These are phyloP conservation scores for Eutrigla gurnardus DNA, from an alignment of 2,797 vertebrate species.

Conservation along the genomic window DNA sequence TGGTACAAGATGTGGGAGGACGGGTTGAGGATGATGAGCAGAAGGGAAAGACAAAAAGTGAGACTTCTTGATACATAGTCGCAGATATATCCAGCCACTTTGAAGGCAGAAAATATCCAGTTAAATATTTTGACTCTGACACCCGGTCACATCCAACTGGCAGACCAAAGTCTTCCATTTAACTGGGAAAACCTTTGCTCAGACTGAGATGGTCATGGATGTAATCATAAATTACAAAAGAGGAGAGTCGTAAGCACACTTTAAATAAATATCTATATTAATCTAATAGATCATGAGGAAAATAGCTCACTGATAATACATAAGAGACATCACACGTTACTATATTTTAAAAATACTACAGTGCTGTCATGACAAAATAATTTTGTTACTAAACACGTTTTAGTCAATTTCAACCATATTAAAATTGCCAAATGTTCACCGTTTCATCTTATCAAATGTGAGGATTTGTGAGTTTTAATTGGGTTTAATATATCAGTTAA, in stretches of 20 bases:
- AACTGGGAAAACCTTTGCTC: conserved; percentile 18
- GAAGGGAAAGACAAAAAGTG: background rate
- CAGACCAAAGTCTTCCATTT: background rate
- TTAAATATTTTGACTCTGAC: background rate
- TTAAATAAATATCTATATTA: conserved; percentile 11
- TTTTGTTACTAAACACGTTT: background rate
- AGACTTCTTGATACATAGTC: background rate
- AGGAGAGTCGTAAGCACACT: conserved; percentile 1
- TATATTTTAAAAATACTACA: background rate
- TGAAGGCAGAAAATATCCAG: background rate
- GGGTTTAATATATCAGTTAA: background rate
- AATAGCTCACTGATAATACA: background rate
- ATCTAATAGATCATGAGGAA: background rate
- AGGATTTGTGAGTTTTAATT: background rate
- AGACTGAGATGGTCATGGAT: background rate
- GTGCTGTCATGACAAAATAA: background rate
- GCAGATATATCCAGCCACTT: background rate
- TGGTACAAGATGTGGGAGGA: background rate
- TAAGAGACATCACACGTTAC: background rate
- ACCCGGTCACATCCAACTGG: conserved; percentile 1
- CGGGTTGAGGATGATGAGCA: conserved; percentile 29
- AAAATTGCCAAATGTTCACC: background rate
- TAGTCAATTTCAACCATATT: background rate
- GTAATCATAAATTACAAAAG: conserved; percentile 32
- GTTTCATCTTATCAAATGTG: background rate